These are phyloP conservation scores for Dasysyrphus tricinctus DNA, from an alignment of 2,888 invertebrate species.

Conservation along the genomic window DNA sequence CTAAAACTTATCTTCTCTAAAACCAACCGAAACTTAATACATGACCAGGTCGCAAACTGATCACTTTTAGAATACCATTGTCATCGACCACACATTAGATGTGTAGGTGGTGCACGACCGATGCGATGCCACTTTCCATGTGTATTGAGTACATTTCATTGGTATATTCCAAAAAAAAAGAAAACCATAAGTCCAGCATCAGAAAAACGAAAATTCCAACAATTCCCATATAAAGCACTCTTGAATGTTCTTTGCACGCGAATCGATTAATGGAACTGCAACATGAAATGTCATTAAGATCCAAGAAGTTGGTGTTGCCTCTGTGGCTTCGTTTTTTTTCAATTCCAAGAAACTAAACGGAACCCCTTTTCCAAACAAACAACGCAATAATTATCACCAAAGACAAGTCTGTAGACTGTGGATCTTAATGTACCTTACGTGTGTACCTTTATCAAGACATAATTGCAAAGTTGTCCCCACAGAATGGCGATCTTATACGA, in stretches of 20 bases:
- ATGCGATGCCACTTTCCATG: not conserved
- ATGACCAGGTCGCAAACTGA: not conserved
- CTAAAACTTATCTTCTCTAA: not conserved
- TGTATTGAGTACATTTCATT: not conserved
- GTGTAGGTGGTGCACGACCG: slow-evolving; percentile 24
- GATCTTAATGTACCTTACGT: slow-evolving; percentile 4
- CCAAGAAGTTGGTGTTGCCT: slow-evolving; percentile 1
- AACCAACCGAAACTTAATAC: not conserved
- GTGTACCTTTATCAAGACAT: slow-evolving; percentile 18
- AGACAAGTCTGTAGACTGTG: not conserved
- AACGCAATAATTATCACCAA: slow-evolving; percentile 35
- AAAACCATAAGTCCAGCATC: slow-evolving; percentile 22
- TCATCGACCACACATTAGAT: slow-evolving; percentile 31
- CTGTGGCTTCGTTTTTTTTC: not conserved
- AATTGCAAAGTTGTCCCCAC: slow-evolving; percentile 23
- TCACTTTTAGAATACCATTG: not conserved
- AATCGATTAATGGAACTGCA: slow-evolving; percentile 53
- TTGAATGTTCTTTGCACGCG: slow-evolving; percentile 43
- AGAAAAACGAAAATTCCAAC: not conserved
- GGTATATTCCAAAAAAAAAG: not conserved
- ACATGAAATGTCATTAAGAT: slow-evolving; percentile 47
- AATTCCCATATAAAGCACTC: slow-evolving; percentile 19
- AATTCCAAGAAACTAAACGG: slow-evolving; percentile 27
- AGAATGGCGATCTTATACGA: not conserved
- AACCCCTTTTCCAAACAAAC: slow-evolving; percentile 7